Evolutionary conservation across 92 coral and sea anemone genomes (phyloP).

Genomic region (Epizoanthus fatuus): DNA sequence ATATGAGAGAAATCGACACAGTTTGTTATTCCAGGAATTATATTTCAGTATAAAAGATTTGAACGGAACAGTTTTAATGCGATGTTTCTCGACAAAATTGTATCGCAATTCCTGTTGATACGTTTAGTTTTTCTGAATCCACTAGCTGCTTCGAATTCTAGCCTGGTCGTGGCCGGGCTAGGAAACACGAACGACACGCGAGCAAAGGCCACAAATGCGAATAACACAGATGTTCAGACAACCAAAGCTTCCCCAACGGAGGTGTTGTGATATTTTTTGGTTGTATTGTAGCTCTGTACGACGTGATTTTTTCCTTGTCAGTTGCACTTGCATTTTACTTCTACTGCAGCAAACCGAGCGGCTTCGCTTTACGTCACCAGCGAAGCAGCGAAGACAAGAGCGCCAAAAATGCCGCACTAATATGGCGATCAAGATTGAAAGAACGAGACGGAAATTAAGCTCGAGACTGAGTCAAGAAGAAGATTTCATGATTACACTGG

Average conservation of each 20-base stretch:
- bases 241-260: not conserved
- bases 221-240: not conserved
- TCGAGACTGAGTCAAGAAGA: not conserved
- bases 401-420: not conserved
- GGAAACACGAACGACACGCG: not conserved
- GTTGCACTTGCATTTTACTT: conserved; percentile 34
- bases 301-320: conserved; percentile 6
- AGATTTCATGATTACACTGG: not conserved
- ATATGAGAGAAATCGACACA: not conserved
- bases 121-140: not conserved
- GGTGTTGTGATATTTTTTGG: conserved; percentile 32
- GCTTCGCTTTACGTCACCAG: not conserved
- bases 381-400: not conserved
- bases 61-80: conserved; percentile 9
- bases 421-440: conserved; percentile 16
- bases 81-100: not conserved
- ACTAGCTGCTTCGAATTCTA: not conserved
- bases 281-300: conserved; percentile 29
- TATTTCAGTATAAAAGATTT: not conserved
- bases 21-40: not conserved
- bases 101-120: not conserved
- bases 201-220: not conserved
- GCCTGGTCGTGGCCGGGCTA: not conserved
- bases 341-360: conserved; percentile 24
- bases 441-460: not conserved